Percentiles rank a stretch among this genome's conserved stretches.
Evolutionary conservation across 53 echinoderm and acorn worm genomes (phyloP).

Genomic region (Henricia sp.): DNA sequence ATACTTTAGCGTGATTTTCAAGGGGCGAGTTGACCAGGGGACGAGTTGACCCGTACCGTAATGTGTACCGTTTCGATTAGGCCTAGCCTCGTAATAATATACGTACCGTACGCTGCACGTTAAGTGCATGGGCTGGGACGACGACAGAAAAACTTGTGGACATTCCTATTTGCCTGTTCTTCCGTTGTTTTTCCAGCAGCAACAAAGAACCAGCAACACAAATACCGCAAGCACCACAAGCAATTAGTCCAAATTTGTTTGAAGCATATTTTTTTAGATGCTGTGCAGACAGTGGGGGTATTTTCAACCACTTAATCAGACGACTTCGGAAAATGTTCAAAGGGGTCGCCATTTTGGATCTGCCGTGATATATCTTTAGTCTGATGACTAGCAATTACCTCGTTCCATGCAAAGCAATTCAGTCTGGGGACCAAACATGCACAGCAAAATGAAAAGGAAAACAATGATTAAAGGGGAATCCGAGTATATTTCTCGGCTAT

Average conservation of each 20-base stretch:
- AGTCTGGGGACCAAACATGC: conserved; percentile 22
- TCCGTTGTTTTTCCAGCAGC: conserved; percentile 15
- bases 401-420: no score
- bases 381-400: conserved; percentile 14
- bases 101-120: conserved; percentile 50
- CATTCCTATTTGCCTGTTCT: conserved; percentile 10
- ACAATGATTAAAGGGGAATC: no score
- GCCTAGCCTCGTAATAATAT: no score
- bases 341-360: conserved; percentile 50
- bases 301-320: conserved; percentile 39
- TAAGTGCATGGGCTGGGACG: conserved; percentile 36
- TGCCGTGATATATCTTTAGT: no score
- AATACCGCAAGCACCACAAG: conserved; percentile 30
- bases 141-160: conserved; percentile 60
- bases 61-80: no score
- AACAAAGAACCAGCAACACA: conserved; percentile 46
- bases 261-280: not conserved
- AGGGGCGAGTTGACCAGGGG: no score
- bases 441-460: not conserved
- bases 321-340: conserved; percentile 17
- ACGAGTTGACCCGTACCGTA: no score
- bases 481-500: no score
- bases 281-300: conserved; percentile 1
- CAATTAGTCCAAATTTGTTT: not conserved
- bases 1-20: no score